Evolutionary conservation across 64 coral and sea anemone genomes (phyloP), one percentile per base, ranked within the genome.

Genomic region (Orbicella faveolata): DNA sequence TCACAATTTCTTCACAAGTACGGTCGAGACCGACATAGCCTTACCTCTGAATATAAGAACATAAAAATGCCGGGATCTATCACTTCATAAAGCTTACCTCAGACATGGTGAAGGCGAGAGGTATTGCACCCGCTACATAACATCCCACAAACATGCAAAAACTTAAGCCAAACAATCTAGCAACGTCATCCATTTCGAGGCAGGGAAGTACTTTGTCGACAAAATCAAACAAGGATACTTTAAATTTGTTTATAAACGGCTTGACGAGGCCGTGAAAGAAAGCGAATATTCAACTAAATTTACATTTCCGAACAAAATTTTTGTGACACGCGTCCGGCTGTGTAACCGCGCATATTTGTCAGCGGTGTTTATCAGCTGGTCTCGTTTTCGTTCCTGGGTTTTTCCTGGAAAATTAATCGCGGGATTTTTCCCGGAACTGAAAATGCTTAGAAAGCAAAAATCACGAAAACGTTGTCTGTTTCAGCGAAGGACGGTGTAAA

Each of bases 121-220:
- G 97, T 61, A 98, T 90, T 2, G 94, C 88, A 2, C 97, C 94
- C 0, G 97, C 89, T 36, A 99, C 79, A 83, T 95, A 99, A 65
- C 94, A 99, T 13, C 94, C 97, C 0, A 84, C 88, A 59, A 99
- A 64, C 97, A 99, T 99, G 30, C 93, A 92, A 52, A 94, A 88
- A 35, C 93, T 93, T 18, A 99, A 80, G 9, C 91, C 73, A n/a
- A 99, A 94, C 41, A 99, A 51, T 61, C 96, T 93, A 2, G 76
- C 54, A 39, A 91, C 39, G n/a, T 99, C 90, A 34, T 99, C 97
- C 97, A 95, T 99, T 51, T 83, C 51, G 37, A 52, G 21, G 21
- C 20, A 23, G 44, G 16, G 4, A 23, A 21, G 39, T 78, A 55
- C 13, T 82, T 34, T 64, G 30, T 64, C 79, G 30, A 36, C 26